These are phyloP conservation scores for Hydropsyche tenuis DNA, from an alignment of 1,140 invertebrate genomes.

Conservation along the genomic window DNA sequence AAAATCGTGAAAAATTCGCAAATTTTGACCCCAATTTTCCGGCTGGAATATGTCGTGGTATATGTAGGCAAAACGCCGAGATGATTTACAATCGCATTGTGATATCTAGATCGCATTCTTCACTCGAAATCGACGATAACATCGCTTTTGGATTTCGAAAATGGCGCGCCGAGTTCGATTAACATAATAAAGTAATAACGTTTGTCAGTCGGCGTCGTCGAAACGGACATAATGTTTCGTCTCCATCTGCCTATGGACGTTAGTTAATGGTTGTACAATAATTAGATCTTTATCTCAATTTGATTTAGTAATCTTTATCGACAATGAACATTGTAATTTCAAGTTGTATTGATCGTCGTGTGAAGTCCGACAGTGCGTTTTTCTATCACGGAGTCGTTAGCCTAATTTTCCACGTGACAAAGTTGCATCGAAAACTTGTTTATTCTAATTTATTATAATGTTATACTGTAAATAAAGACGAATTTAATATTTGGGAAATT, in stretches of 20 bases:
- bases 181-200: neutral
- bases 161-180: neutral
- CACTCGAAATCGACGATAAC: neutral
- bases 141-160: neutral
- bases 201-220: neutral
- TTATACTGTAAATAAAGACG: too few species aligned
- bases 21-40: neutral
- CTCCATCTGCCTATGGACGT: neutral
- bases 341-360: too few species aligned
- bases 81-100: conserved; percentile 11
- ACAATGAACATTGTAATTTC: too few species aligned
- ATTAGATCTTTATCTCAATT: too few species aligned
- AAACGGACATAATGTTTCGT: neutral
- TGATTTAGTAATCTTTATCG: too few species aligned
- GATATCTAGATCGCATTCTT: conserved; percentile 11
- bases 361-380: too few species aligned
- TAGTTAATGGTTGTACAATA: too few species aligned
- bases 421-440: too few species aligned
- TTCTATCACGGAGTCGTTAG: too few species aligned
- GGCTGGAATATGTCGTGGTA: neutral
- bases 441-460: too few species aligned
- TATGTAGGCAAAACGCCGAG: neutral
- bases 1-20: neutral
- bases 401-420: too few species aligned
- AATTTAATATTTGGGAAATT: conserved; percentile 2